A percentile compares a stretch with the other conserved stretches of the same genome.
These are phyloP conservation scores for Perizoma affinitatum DNA, from an alignment of 2,888 invertebrate genomes.

Conservation along the genomic window DNA sequence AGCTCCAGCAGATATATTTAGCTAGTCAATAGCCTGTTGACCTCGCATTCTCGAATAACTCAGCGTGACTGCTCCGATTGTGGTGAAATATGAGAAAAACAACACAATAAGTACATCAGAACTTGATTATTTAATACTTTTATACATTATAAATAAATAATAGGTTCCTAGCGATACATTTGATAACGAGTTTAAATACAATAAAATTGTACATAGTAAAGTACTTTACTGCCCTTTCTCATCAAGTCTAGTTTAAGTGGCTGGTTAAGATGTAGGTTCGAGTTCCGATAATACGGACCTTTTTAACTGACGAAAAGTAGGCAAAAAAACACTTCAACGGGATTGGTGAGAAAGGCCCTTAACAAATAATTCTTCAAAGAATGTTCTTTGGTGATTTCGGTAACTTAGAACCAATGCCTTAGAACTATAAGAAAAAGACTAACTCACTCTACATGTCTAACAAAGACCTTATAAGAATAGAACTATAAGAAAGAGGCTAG, in stretches of 20 bases:
- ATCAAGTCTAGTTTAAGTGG: background rate
- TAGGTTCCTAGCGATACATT: constrained; percentile 2
- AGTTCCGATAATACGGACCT: background rate
- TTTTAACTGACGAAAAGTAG: too few species aligned
- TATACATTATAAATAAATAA: constrained; percentile 13
- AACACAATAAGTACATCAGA: constrained; percentile 30
- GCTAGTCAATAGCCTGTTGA: constrained; percentile 12
- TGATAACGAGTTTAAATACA: constrained; percentile 5
- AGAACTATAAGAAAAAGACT: too few species aligned
- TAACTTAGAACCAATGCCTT: constrained; percentile 20
- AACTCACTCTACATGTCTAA: too few species aligned
- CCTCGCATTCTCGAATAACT: constrained; percentile 24
- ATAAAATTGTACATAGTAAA: constrained; percentile 7
- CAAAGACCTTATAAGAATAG: too few species aligned
- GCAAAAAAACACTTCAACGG: background rate
- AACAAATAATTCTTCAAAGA: constrained; percentile 6
- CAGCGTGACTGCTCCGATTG: constrained; percentile 42
- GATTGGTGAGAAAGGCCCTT: background rate
- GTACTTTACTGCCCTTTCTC: constrained; percentile 2
- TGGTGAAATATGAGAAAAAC: constrained; percentile 49
- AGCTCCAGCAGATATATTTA: too few species aligned
- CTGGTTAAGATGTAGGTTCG: too few species aligned
- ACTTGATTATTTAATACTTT: constrained; percentile 13
- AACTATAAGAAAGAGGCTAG: too few species aligned
- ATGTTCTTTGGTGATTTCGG: constrained; percentile 25